Evolutionary conservation across 37 sponge, comb jelly and placozoan genomes (phyloP), one percentile per base, ranked within the genome.

Genomic region (Chondrosia reniformis): DNA sequence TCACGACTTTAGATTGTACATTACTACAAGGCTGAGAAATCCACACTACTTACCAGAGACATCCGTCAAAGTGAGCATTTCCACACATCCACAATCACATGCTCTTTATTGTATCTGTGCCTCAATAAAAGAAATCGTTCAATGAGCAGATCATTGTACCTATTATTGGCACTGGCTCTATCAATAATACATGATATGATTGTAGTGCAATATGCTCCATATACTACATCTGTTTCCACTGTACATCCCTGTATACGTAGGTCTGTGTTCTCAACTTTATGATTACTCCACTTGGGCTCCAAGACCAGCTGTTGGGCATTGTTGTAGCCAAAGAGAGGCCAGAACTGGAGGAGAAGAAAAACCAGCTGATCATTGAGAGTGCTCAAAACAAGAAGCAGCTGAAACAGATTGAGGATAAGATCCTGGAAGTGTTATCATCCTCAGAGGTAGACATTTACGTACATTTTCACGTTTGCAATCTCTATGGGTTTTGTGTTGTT

Each of bases 31-130:
- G 30, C 87, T 97, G 30, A 77, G 99, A 44, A 97, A 97, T 78
- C 99, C 99, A 42, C 99, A 97, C 89, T 97, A 95, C 81, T 84
- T 97, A 25, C 99, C 99, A 13, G 99, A 97, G 79, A 95, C 95
- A 0, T 92, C 99, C 5, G 99, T 97, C 82, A 97, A 97, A 88
- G 99, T 96, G 41, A 42, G 15, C 15, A n/a, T n/a, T n/a, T n/a
- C n/a, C n/a, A n/a, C n/a, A n/a, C n/a, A n/a, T n/a, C n/a, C n/a
- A n/a, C n/a, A n/a, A n/a, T n/a, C n/a, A n/a, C n/a, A n/a, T n/a
- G n/a, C n/a, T n/a, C n/a, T n/a, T n/a, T n/a, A n/a, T n/a, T n/a
- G n/a, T n/a, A n/a, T n/a, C n/a, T n/a, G n/a, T n/a, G n/a, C n/a
- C n/a, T n/a, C n/a, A n/a, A n/a, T n/a, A n/a, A n/a, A n/a, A n/a